These are phyloP conservation scores for Mandrillus leucophaeus DNA, from an alignment of 2,113 vertebrate genomes.

Conservation along the genomic window DNA sequence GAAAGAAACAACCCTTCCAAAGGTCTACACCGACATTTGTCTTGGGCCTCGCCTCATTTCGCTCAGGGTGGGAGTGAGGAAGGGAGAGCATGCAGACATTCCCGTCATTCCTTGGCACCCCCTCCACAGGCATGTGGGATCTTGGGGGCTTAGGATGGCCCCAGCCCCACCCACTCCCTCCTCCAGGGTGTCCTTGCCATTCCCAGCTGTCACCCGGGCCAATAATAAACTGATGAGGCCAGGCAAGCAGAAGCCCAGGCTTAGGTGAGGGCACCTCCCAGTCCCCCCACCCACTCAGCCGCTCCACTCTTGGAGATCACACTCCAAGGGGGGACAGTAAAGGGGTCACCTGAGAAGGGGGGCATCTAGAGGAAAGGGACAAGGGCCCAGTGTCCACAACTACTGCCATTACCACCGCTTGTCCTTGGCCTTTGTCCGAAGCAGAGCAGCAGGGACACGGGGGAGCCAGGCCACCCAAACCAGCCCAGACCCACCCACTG, in stretches of 20 bases:
- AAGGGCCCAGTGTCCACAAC: background rate
- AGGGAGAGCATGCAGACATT: background rate
- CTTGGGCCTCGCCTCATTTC: background rate
- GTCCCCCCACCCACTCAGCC: too few species aligned
- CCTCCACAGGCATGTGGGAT: background rate
- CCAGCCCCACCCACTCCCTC: background rate
- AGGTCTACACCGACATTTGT: background rate
- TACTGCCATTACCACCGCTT: fast-evolving
- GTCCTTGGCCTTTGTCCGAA: background rate
- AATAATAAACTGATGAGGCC: background rate
- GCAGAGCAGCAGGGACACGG: background rate
- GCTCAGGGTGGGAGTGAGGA: background rate
- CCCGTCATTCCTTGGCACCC: background rate
- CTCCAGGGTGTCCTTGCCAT: background rate
- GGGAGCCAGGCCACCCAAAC: background rate
- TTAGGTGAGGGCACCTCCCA: background rate
- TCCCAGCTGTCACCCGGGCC: conserved; percentile 62
- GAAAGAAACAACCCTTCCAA: background rate
- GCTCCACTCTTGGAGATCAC: background rate
- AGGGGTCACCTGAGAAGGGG: background rate
- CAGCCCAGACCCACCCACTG: background rate
- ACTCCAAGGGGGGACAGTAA: background rate
- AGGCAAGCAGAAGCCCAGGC: background rate
- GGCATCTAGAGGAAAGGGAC: background rate
- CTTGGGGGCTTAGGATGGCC: conserved; percentile 30